Percentiles rank a stretch among this genome's conserved stretches.
Conservation (phyloP, 2,888 invertebrate genomes). For the Agrochola circellaris region DNA sequence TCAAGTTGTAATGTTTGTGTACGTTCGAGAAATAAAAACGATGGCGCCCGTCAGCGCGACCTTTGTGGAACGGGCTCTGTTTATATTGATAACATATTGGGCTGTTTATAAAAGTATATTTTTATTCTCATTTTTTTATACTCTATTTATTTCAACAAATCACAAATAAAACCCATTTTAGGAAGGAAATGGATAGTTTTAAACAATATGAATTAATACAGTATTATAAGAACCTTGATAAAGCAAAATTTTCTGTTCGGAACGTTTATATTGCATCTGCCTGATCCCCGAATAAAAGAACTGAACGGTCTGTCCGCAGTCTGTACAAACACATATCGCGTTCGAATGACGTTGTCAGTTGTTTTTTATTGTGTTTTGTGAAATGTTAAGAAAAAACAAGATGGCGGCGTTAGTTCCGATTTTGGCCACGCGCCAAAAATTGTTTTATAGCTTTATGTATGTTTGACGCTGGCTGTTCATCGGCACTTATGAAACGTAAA, state of each 20-base stretch:
- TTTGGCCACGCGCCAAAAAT: too few relatives aligned
- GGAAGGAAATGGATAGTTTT: too few relatives aligned
- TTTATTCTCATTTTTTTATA: neutral
- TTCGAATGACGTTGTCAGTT: too few relatives aligned
- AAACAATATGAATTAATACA: neutral
- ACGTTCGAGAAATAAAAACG: neutral
- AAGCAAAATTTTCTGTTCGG: too few relatives aligned
- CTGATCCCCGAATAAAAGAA: too few relatives aligned
- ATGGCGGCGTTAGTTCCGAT: too few relatives aligned
- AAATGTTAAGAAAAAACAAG: too few relatives aligned
- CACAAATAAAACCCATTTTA: neutral
- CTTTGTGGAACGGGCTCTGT: neutral
- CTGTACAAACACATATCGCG: too few relatives aligned
- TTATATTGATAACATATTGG: slow-evolving; percentile 13
- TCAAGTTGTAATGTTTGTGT: slow-evolving; percentile 12
- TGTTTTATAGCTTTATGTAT: neutral
- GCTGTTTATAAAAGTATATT: neutral
- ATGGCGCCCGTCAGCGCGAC: neutral
- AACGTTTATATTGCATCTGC: too few relatives aligned
- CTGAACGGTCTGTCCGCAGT: too few relatives aligned
- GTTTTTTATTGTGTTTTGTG: too few relatives aligned
- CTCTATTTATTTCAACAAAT: neutral
- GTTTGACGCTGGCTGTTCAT: neutral
- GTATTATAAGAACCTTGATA: neutral
- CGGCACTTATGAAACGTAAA: neutral